Conservation (phyloP, 2,888 invertebrate genomes). For the Lasius platythorax region DNA sequence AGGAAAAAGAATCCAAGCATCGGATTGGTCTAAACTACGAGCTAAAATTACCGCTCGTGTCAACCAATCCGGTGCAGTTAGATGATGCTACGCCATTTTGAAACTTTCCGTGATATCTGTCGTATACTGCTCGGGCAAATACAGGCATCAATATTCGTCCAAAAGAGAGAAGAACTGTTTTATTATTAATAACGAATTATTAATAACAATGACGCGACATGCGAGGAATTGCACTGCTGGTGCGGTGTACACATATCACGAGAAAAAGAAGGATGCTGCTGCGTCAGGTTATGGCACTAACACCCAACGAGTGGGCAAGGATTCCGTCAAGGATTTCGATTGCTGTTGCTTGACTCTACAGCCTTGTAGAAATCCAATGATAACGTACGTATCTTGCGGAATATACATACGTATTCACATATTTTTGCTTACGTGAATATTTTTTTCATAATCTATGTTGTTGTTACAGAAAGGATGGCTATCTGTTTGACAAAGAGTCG, state of each 20-base stretch:
- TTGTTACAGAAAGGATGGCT: conserved; percentile 92
- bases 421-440: background rate
- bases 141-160: background rate
- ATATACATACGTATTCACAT: too few relatives aligned
- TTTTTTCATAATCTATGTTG: conserved; percentile 28
- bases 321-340: conserved; percentile 98
- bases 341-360: conserved; percentile 98
- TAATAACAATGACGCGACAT: conserved; percentile 94
- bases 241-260: conserved; percentile 99
- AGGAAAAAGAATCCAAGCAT: background rate
- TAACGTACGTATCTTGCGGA: conserved; percentile 89
- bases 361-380: conserved; percentile 97
- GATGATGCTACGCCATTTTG: background rate
- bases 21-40: background rate
- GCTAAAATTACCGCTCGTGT: background rate
- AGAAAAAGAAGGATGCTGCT: conserved; percentile 97
- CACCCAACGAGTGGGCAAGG: conserved; percentile 95
- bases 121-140: background rate
- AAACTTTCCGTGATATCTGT: background rate
- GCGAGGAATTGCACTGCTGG: conserved; percentile 99
- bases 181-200: conserved; percentile 45
- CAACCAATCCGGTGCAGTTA: background rate
- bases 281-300: conserved; percentile 97
- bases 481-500: conserved; percentile 98
- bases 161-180: background rate